These are phyloP conservation scores for Notarius quadriscutis DNA, from an alignment of 2,113 vertebrate species.

Conservation along the genomic window DNA sequence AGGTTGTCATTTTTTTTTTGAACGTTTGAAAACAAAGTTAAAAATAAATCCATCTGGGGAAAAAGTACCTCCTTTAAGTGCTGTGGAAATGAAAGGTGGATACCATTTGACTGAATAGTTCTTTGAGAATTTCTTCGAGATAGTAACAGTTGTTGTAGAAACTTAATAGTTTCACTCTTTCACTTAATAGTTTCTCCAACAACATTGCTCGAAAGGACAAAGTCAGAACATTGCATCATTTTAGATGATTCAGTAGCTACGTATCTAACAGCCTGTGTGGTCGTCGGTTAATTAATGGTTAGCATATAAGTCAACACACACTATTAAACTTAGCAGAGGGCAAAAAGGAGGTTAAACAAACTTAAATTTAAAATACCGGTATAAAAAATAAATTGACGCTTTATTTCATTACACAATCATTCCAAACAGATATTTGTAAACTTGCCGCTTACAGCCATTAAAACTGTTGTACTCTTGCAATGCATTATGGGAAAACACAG, in stretches of 20 bases:
- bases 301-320: not conserved
- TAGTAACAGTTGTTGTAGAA: not conserved
- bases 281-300: not conserved
- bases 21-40: not conserved
- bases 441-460: not conserved
- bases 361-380: not conserved
- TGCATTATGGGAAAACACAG: conserved; percentile 5
- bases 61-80: not conserved
- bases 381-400: not conserved
- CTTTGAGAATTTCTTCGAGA: not conserved
- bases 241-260: not conserved
- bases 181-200: not conserved
- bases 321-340: not conserved
- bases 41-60: not conserved
- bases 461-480: not conserved
- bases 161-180: not conserved
- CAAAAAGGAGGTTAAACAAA: not conserved
- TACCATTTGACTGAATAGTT: not conserved
- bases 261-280: not conserved
- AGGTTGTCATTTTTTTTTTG: not conserved
- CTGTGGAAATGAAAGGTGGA: not conserved
- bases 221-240: not conserved
- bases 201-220: not conserved
- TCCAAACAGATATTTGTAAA: not conserved
- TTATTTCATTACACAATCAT: not conserved